A percentile compares a stretch with the other conserved stretches of the same genome.
Conservation (phyloP, 1,140 invertebrate species). For the Aphaenogaster rudis region DNA sequence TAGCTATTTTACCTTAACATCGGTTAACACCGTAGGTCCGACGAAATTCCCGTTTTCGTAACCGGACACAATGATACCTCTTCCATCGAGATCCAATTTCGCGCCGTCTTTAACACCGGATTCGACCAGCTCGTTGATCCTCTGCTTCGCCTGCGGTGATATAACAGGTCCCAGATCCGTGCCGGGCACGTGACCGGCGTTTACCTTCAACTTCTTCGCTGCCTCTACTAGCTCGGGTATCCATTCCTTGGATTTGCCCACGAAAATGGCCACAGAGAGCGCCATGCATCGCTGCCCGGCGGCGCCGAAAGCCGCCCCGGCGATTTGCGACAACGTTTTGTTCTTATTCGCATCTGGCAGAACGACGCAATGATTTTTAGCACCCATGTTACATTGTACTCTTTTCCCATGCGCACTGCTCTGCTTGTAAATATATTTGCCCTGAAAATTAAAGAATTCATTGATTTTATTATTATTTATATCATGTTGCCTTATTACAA, state of each 20-base stretch:
- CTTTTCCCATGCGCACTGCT: conserved; percentile 95
- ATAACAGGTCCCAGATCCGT: conserved; percentile 99
- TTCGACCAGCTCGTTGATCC: conserved; percentile 95
- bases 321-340: conserved; percentile 96
- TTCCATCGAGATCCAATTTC: conserved; percentile 95
- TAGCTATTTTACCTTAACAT: conserved; percentile 90
- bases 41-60: conserved; percentile 99
- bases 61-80: conserved; percentile 93
- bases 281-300: conserved; percentile 99
- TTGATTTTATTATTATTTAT: neutral
- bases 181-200: conserved; percentile 95
- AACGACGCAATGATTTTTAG: conserved; percentile 99
- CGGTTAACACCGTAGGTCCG: conserved; percentile 97
- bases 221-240: conserved; percentile 96
- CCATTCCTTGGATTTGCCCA: conserved; percentile 96
- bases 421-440: conserved; percentile 98
- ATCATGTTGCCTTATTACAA: neutral
- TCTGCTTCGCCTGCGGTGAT: conserved; percentile 95
- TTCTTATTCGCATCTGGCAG: conserved; percentile 99
- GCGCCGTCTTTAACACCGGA: conserved; percentile 96
- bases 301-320: conserved; percentile 98
- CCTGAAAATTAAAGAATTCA: conserved; percentile 87
- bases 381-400: conserved; percentile 99
- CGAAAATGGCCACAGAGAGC: conserved; percentile 98
- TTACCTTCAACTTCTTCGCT: conserved; percentile 96